These are phyloP conservation scores for Falco cherrug DNA, from an alignment of 2,797 vertebrate species.

Conservation along the genomic window DNA sequence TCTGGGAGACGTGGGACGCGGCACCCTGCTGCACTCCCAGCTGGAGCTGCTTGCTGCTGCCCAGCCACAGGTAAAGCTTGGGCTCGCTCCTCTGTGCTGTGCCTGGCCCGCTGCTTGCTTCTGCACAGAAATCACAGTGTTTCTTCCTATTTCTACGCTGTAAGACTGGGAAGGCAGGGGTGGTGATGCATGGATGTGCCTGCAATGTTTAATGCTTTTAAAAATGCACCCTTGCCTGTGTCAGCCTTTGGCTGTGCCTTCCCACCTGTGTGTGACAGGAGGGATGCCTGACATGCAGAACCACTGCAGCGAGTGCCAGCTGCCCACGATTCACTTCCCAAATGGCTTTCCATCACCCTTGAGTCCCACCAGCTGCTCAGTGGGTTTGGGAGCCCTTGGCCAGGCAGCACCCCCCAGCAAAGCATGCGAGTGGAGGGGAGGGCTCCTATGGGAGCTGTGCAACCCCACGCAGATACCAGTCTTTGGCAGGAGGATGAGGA, in stretches of 20 bases:
- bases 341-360: accelerated
- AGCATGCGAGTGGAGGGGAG: accelerated
- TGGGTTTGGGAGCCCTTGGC: background rate
- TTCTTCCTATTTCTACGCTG: too few relatives aligned
- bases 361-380: background rate
- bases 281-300: background rate
- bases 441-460: accelerated
- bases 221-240: background rate
- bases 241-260: background rate
- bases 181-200: background rate
- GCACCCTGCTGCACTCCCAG: background rate
- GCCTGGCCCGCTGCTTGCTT: background rate
- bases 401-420: accelerated
- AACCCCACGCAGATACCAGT: background rate
- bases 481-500: background rate
- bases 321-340: accelerated
- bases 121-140: background rate
- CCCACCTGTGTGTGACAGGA: too few relatives aligned
- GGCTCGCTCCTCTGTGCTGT: background rate
- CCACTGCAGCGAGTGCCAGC: accelerated
- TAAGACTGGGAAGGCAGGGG: background rate
- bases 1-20: accelerated
- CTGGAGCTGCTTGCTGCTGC: background rate
- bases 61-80: too few relatives aligned
- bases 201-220: background rate